Base-by-base conservation (phyloP, 2,888 invertebrate genomes). In the Koerneria pararmatus region DNA sequence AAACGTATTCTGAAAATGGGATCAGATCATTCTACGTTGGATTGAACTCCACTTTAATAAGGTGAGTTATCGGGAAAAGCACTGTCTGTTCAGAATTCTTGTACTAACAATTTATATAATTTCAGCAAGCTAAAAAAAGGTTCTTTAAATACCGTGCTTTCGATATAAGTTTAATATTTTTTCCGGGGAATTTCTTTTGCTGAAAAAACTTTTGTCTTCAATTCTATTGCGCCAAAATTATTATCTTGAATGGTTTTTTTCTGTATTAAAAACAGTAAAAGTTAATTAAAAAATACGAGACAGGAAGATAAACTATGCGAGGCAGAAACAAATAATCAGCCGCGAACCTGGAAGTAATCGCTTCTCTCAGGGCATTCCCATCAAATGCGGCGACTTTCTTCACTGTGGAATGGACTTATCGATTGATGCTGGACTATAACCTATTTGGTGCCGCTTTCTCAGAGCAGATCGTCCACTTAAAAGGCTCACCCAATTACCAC, bases 301-400 rank as follows among this genome's bases (percentile, higher is more conserved):
- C n/a, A n/a, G n/a, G n/a, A n/a, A n/a, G n/a, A n/a, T n/a, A n/a
- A n/a, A n/a, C n/a, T n/a, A n/a, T n/a, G n/a, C n/a, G n/a, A n/a
- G n/a, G n/a, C n/a, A n/a, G n/a, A n/a, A n/a, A n/a, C n/a, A n/a
- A n/a, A n/a, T n/a, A n/a, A n/a, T n/a, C n/a, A n/a, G n/a, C n/a
- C n/a, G n/a, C n/a, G n/a, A n/a, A n/a, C n/a, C n/a, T n/a, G n/a
- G n/a, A n/a, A n/a, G n/a, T n/a, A n/a, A n/a, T n/a, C n/a, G n/a
- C 1, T 32, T 34, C 41, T 62, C 71, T 34, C 57, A 88, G 95
- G 53, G 93, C 95, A 0, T 94, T 95, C 84, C 91, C 94, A 1
- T 90, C 91, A 70, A 95, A 95, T 84, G 95, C 93, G 0, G 92
- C 91, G 3, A 92, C 92, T 69, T 94, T 95, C 84, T 88, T 91